Percentiles rank a stretch among this genome's conserved stretches.
These are phyloP conservation scores for Struthio camelus DNA, from an alignment of 2,113 vertebrate genomes.

Conservation along the genomic window DNA sequence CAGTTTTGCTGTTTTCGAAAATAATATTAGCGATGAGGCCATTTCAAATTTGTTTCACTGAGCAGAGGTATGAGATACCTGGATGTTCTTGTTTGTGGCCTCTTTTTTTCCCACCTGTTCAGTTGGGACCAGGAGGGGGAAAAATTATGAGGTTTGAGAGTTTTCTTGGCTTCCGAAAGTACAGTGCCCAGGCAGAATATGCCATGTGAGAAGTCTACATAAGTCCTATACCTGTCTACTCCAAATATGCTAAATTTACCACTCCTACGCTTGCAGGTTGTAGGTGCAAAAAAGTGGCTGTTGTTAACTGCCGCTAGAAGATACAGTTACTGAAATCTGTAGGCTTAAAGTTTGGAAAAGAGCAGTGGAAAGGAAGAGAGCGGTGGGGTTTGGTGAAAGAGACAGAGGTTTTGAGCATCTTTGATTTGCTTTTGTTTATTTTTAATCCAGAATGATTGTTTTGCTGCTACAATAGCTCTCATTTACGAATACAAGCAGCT, in stretches of 20 bases:
- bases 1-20: not conserved
- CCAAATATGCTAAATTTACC: not conserved
- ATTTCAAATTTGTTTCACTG: not conserved
- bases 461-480: not conserved
- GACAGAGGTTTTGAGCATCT: not conserved
- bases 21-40: not conserved
- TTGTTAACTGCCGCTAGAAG: not conserved
- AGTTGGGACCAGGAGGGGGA: not conserved
- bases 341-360: not conserved
- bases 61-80: not conserved
- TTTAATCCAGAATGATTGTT: not conserved
- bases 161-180: not conserved
- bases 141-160: not conserved
- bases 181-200: not conserved
- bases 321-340: not conserved
- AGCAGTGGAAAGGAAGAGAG: not conserved
- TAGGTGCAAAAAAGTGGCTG: not conserved
- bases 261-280: fast-evolving
- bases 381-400: not conserved
- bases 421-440: not conserved
- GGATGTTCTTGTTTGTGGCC: not conserved
- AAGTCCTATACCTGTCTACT: not conserved
- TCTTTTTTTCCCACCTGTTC: not conserved
- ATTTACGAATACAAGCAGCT: not conserved
- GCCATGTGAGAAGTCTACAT: not conserved